Evolutionary conservation across 2,888 invertebrate genomes (phyloP), one percentile per base, ranked within the genome.

Genomic region (Steromphala cineraria): DNA sequence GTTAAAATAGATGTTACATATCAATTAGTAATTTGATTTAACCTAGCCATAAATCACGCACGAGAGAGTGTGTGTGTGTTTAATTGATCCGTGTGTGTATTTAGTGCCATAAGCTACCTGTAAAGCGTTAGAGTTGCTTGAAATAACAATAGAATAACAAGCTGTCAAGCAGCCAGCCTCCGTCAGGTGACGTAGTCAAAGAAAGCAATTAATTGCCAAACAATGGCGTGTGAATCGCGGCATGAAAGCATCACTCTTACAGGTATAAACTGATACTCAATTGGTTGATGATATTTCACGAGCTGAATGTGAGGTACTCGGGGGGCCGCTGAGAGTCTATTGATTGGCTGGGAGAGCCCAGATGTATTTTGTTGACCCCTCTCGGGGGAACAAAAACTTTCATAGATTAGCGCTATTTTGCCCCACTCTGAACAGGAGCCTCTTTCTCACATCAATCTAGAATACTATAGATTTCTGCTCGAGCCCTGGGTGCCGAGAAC

Each of bases 361-460:
- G 71, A 71, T 71, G 71, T 71, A 71, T 71, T 71, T 71, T 71
- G 71, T 71, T 71, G 71, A 71, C 71, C 71, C 71, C 71, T 71
- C 71, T 31, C 36, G 36, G 71, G 24, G 71, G 71, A 71, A 71
- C 71, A 71, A 71, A 71, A 71, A 71, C 71, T 71, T 71, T 40
- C 71, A 71, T 71, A 71, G 71, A 71, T 71, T 71, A 71, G 71
- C 40, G 71, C 71, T 71, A 71, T 71, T 71, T 71, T 71, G 71
- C 19, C 71, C 71, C 36, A 71, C 71, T 71, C 71, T 17, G 36
- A 19, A 2, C 71, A 71, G 71, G 71, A 71, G 71, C 71, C 71
- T 40, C 71, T 31, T 71, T 71, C 71, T 71, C 71, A 71, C 71
- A 71, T 71, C 71, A 71, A 71, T 71, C 71, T 71, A 40, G 71